phyloP scores from a whole-genome alignment of 37 sponge, comb jelly and placozoan species.

The Agelas oroides region DNA sequence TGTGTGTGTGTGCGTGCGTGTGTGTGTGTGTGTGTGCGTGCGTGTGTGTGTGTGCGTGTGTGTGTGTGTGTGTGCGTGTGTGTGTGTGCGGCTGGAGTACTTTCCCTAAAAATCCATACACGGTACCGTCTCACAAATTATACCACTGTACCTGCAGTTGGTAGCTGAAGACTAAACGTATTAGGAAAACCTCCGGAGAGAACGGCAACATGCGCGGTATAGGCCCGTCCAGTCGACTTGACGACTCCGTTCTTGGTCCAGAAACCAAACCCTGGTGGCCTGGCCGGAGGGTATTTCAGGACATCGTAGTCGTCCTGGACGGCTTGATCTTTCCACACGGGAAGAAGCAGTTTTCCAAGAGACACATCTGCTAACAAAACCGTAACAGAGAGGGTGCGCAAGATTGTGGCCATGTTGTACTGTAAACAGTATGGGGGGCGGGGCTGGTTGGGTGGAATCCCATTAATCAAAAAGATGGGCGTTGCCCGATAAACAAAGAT shows the following conservation, averaged over 20 bases:
- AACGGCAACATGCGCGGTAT: conserved; percentile 48
- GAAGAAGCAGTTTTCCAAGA: neutral
- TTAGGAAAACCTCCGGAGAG: conserved; percentile 22
- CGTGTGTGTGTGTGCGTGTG: too few relatives aligned
- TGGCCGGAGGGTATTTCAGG: neutral
- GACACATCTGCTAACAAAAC: neutral
- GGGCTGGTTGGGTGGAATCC: too few relatives aligned
- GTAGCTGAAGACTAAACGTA: conserved; percentile 40
- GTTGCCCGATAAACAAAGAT: too few relatives aligned
- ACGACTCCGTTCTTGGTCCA: conserved; percentile 13
- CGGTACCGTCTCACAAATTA: neutral
- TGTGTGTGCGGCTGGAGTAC: conserved; percentile 6
- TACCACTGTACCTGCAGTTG: conserved; percentile 29
- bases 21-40: too few relatives aligned
- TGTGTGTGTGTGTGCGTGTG: too few relatives aligned
- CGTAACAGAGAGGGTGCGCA: too few relatives aligned
- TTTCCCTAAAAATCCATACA: too few relatives aligned
- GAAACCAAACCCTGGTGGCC: conserved; percentile 2
- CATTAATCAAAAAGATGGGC: too few relatives aligned
- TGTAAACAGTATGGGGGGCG: too few relatives aligned
- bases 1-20: too few relatives aligned
- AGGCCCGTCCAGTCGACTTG: conserved; percentile 17
- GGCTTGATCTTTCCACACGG: neutral
- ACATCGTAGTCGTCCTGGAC: conserved; percentile 10
- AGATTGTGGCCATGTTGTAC: too few relatives aligned